These are phyloP conservation scores for Liasis olivaceus DNA, from an alignment of 2,797 vertebrate genomes.

Conservation along the genomic window DNA sequence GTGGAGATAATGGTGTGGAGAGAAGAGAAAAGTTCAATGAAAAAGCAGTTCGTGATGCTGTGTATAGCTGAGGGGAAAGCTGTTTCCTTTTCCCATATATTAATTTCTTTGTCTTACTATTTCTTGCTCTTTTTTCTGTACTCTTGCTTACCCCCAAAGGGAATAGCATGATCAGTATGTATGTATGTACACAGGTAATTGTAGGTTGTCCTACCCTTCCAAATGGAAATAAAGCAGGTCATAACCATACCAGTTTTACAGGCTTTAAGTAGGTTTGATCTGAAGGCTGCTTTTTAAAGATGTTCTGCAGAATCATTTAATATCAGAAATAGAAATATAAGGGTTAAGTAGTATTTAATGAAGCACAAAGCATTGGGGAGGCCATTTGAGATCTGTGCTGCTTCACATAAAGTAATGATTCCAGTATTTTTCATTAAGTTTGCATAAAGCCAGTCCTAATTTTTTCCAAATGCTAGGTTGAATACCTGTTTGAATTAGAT, in stretches of 20 bases:
- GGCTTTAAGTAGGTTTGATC: neutral
- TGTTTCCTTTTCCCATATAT: neutral
- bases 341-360: neutral
- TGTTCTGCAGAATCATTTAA: neutral
- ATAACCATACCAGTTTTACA: neutral
- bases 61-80: neutral
- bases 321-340: neutral
- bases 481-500: neutral
- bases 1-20: neutral
- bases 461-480: neutral
- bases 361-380: neutral
- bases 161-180: neutral
- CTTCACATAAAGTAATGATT: neutral
- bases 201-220: neutral
- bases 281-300: neutral
- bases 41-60: neutral
- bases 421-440: neutral
- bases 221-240: neutral
- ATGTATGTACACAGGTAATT: neutral
- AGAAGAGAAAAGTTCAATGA: neutral
- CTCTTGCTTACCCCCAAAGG: neutral
- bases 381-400: neutral
- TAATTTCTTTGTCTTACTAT: neutral
- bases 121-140: neutral
- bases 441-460: neutral